These are phyloP conservation scores for Magallana ariakensis DNA, from an alignment of 1,140 invertebrate species.

Conservation along the genomic window DNA sequence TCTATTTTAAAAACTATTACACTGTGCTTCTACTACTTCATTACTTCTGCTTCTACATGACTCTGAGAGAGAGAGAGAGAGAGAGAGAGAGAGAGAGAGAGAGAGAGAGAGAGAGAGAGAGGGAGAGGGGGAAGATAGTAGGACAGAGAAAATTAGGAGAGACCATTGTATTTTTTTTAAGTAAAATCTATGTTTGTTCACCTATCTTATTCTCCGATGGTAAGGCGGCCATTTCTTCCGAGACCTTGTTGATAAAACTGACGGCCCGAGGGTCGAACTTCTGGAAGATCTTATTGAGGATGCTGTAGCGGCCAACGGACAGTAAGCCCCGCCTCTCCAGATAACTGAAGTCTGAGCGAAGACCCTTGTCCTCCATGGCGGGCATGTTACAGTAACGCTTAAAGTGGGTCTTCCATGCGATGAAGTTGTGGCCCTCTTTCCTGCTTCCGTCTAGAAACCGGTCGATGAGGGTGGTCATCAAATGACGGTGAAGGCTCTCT, in stretches of 20 bases:
- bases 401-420: slow-evolving; percentile 10
- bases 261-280: neutral
- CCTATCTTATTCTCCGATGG: neutral
- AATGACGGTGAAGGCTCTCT: neutral
- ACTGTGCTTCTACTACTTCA: too few relatives aligned
- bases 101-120: too few relatives aligned
- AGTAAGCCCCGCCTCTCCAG: neutral
- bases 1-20: too few relatives aligned
- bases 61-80: too few relatives aligned
- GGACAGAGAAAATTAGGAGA: too few relatives aligned
- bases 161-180: too few relatives aligned
- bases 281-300: slow-evolving; percentile 4
- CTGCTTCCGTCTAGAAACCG: slow-evolving; percentile 15
- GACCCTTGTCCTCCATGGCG: neutral
- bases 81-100: too few relatives aligned
- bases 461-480: neutral
- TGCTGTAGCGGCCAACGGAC: slow-evolving; percentile 1
- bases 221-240: neutral
- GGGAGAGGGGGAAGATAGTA: too few relatives aligned
- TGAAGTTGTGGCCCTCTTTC: slow-evolving; percentile 11
- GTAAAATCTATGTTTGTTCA: neutral
- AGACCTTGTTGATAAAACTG: slow-evolving; percentile 7
- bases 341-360: neutral
- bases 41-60: too few relatives aligned
- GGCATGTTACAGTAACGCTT: neutral